Evolutionary conservation across 2,888 invertebrate species (phyloP).

Genomic region (Molorchus minor): DNA sequence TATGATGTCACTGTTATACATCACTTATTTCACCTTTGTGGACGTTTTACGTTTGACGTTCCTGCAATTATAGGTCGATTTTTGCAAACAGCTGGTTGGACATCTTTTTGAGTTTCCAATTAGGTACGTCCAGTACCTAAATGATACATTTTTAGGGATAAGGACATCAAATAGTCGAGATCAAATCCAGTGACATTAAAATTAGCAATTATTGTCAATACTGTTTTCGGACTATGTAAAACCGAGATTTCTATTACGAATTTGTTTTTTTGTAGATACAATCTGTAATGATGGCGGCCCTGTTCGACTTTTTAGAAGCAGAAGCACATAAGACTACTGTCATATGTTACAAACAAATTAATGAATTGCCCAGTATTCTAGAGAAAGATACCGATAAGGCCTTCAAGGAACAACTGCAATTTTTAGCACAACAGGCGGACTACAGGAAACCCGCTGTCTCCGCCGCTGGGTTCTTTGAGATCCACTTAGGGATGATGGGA

Average conservation of each 20-base stretch:
- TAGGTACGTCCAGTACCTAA: too few species aligned
- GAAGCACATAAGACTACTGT: slow-evolving; percentile 40
- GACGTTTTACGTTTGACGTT: too few species aligned
- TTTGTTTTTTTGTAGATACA: slow-evolving; percentile 34
- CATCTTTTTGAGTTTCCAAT: too few species aligned
- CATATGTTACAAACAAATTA: slow-evolving; percentile 38
- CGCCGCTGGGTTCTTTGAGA: slow-evolving; percentile 47
- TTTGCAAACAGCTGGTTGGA: too few species aligned
- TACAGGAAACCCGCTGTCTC: slow-evolving; percentile 41
- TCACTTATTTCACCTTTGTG: too few species aligned
- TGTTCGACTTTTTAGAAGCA: slow-evolving; percentile 37
- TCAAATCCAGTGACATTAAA: too few species aligned
- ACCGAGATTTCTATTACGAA: neutral
- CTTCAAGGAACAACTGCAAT: slow-evolving; percentile 34
- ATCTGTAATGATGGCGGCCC: slow-evolving; percentile 36
- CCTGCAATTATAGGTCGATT: too few species aligned
- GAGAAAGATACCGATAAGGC: slow-evolving; percentile 21
- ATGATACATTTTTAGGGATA: too few species aligned
- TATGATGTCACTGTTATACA: too few species aligned
- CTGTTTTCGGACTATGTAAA: too few species aligned
- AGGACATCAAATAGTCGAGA: too few species aligned
- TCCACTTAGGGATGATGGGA: slow-evolving; percentile 45
- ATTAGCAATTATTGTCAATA: too few species aligned
- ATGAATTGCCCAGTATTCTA: slow-evolving; percentile 32
- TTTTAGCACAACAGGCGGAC: slow-evolving; percentile 39